Base-by-base conservation (phyloP, 1,140 invertebrate genomes). In the Drosophila micromelanica region DNA sequence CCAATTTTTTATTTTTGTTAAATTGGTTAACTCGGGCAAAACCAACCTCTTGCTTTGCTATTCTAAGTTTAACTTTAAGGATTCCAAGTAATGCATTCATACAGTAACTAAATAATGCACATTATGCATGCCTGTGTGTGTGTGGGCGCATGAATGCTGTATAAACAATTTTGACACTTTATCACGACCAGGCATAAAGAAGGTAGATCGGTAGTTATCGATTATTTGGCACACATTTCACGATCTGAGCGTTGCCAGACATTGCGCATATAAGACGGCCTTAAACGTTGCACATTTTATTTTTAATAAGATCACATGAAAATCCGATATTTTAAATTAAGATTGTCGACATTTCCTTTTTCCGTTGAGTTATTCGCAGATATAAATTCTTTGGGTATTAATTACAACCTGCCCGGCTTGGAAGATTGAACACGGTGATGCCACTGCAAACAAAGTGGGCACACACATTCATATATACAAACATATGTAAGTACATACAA, bases 171-270 rank as follows among this genome's bases (percentile, higher is more conserved):
- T 30, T 13, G 17, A n/a, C 9, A 54, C 27, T 32, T 3, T 38
- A 23, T 54, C 51, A 11, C 35, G 9, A 40, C 17, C 11, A 6
- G 12, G 38, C 11, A 20, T 38, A 38, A 54, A 12, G 35, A 3
- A 20, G 51, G 17, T 54, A 54, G 56, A 69, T 67, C 52, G 37
- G 45, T 42, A 49, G 52, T 49, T 67, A 67, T 67, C 63, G 63
- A 67, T 57, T 30, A 56, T 45, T 65, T 65, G n/a, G 9, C 20
- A 56, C 49, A 55, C 20, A 30, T 20, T 67, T 40, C 7, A 38
- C 54, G 63, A 67, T 67, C 63, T 15, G 27, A 23, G 54, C 13
- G 63, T 67, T 67, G 63, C 63, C 52, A 59, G 32, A 67, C 51
- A 37, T 13, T 27, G 27, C 6, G 8, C 32, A 8, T 35, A 12